A percentile compares a stretch with the other conserved stretches of the same genome.
phyloP scores from a whole-genome alignment of 2,797 vertebrate genomes.

The Threskiornis aethiopicus region DNA sequence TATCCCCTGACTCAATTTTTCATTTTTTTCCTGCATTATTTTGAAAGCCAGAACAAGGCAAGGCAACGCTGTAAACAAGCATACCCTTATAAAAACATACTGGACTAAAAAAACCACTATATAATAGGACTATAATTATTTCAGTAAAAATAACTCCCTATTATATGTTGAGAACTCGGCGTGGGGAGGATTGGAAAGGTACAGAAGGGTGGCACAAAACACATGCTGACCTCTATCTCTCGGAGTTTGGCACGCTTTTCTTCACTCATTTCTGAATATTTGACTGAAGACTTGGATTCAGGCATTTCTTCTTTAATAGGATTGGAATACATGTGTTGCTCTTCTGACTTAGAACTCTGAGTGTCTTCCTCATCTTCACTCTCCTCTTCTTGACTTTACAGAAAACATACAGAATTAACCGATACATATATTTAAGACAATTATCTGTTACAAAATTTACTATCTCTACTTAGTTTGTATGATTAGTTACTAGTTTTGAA shows the following conservation, averaged over 20 bases:
- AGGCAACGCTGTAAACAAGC: neutral
- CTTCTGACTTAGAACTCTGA: constrained; percentile 87
- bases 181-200: neutral
- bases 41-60: neutral
- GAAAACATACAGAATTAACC: constrained; percentile 20
- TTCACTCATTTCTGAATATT: constrained; percentile 95
- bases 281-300: constrained; percentile 84
- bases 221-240: constrained; percentile 90
- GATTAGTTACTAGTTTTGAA: neutral
- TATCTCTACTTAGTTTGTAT: neutral
- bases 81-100: neutral
- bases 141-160: neutral
- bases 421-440: neutral
- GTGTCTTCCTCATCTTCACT: constrained; percentile 87
- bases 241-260: constrained; percentile 95
- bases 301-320: constrained; percentile 88
- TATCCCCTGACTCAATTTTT: neutral
- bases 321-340: constrained; percentile 88
- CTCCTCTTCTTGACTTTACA: constrained; percentile 84
- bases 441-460: neutral
- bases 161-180: neutral
- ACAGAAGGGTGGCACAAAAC: neutral
- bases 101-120: neutral
- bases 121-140: neutral
- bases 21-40: neutral